Percentiles rank a stretch among this genome's conserved stretches.
Conservation (phyloP, 2,113 vertebrate genomes). For the Oncorhynchus kisutch region DNA sequence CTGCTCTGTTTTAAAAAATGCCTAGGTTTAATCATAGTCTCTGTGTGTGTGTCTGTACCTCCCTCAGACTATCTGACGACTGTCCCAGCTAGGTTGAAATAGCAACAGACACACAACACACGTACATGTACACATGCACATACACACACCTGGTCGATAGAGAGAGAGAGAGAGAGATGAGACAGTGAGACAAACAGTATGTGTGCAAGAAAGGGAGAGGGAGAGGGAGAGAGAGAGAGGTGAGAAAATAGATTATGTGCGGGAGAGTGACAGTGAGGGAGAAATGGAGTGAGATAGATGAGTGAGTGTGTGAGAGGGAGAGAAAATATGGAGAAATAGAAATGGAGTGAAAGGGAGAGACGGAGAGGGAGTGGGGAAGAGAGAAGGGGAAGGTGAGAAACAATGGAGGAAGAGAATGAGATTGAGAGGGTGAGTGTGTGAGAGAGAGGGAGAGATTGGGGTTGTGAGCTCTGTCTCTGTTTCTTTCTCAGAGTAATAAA, state of each 20-base stretch:
- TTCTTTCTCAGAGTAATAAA: constrained; percentile 24
- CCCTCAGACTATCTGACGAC: background rate
- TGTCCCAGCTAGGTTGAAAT: background rate
- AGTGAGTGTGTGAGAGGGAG: background rate
- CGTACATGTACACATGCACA: background rate
- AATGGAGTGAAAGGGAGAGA: background rate
- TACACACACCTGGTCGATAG: background rate
- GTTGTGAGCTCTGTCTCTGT: constrained; percentile 19
- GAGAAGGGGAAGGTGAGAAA: background rate
- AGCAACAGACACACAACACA: background rate
- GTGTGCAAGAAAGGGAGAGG: background rate
- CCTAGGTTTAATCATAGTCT: background rate
- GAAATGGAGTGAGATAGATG: constrained; percentile 9
- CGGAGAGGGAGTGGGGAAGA: background rate
- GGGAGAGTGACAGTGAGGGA: background rate
- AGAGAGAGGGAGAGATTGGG: background rate
- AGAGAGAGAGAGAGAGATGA: background rate
- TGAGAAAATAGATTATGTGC: constrained; percentile 47
- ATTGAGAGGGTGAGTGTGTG: too few relatives aligned
- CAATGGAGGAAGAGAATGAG: background rate
- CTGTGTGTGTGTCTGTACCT: background rate
- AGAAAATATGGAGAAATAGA: background rate
- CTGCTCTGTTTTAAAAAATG: background rate
- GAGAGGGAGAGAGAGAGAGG: too few relatives aligned
- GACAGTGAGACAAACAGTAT: background rate